These are phyloP conservation scores for Psephotus haematonotus DNA, from an alignment of 2,113 vertebrate species.

Conservation along the genomic window DNA sequence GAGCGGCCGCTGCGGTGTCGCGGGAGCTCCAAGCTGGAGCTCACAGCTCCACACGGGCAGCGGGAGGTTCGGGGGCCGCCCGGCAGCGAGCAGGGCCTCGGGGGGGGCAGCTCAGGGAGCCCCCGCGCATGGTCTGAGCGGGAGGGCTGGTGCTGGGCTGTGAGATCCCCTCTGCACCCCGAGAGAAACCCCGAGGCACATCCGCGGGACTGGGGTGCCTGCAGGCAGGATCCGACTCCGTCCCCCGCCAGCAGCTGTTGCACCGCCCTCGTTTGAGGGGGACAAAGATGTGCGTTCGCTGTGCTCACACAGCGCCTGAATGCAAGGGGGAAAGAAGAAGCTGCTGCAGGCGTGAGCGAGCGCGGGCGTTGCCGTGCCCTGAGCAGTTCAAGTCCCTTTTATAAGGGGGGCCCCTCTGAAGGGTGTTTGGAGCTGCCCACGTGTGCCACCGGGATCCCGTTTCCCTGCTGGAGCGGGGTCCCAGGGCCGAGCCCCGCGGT, in stretches of 20 bases:
- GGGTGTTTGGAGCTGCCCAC: not conserved
- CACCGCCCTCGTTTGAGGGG: not conserved
- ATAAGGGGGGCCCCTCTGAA: not conserved
- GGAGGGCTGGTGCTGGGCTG: not conserved
- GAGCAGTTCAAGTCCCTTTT: not conserved
- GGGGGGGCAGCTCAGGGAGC: not conserved
- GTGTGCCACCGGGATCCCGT: fast-evolving
- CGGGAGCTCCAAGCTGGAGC: not conserved
- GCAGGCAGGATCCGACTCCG: not conserved
- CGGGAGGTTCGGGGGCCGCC: fast-evolving
- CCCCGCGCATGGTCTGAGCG: fast-evolving
- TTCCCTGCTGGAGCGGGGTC: not conserved
- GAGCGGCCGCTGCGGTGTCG: not conserved
- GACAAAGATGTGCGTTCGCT: not conserved
- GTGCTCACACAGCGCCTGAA: not conserved
- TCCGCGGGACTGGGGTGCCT: fast-evolving
- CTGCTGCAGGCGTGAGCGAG: fast-evolving
- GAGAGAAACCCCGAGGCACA: fast-evolving
- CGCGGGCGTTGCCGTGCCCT: fast-evolving
- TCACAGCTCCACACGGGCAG: not conserved
- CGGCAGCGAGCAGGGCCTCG: not conserved
- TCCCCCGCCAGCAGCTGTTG: not conserved
- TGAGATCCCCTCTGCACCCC: fast-evolving
- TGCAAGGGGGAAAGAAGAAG: fast-evolving
- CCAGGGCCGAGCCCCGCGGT: fast-evolving